Conservation (phyloP, 2,113 vertebrate genomes). For the Thinocorus orbignyianus region DNA sequence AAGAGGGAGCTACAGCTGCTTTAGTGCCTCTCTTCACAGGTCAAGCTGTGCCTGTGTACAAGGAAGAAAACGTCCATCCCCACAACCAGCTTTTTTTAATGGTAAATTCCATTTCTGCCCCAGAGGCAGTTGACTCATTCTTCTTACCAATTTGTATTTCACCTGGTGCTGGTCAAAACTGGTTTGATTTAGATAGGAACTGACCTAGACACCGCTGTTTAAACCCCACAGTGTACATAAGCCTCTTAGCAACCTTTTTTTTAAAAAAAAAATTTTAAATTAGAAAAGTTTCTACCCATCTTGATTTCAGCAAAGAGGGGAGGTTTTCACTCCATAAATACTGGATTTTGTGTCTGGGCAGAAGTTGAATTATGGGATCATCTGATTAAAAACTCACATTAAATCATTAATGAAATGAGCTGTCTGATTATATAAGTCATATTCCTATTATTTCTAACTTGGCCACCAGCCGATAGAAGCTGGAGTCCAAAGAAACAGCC, state of each 20-base stretch:
- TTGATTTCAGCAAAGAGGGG: not conserved
- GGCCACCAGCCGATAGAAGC: not conserved
- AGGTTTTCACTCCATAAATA: conserved; percentile 20
- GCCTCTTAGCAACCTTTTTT: not conserved
- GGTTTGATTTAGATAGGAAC: not conserved
- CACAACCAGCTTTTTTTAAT: fast-evolving
- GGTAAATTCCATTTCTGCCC: not conserved
- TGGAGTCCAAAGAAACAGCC: not conserved
- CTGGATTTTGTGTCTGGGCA: not conserved
- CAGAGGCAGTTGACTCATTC: not conserved
- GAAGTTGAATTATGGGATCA: not conserved
- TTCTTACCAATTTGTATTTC: not conserved
- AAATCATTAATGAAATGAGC: conserved; percentile 42
- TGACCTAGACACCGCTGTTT: not conserved
- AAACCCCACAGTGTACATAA: not conserved
- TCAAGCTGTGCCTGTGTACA: not conserved
- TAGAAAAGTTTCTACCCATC: not conserved
- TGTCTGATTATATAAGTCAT: not conserved
- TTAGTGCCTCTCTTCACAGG: not conserved
- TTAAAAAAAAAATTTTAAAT: too few relatives aligned
- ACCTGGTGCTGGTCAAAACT: not conserved
- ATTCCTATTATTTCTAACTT: conserved; percentile 22
- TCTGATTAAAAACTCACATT: not conserved
- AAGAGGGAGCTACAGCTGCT: not conserved
- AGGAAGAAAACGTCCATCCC: not conserved